Evolutionary conservation across 1,140 invertebrate genomes (phyloP).

Genomic region (Parapsyche elsis): DNA sequence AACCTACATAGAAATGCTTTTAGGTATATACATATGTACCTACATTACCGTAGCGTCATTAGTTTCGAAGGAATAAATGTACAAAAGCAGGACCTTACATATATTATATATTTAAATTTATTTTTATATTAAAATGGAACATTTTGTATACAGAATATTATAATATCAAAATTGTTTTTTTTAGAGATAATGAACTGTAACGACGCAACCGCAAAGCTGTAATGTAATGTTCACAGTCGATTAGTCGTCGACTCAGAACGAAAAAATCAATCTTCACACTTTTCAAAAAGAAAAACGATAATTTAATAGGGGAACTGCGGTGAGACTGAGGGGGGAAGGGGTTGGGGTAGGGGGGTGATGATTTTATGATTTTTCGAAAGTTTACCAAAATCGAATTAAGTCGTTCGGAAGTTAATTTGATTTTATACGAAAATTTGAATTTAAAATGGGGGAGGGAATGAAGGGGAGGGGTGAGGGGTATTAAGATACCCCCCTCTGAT

Average conservation of each 20-base stretch:
- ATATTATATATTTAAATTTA: no score
- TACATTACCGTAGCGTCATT: no score
- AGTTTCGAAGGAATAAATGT: background rate
- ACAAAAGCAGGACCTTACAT: no score
- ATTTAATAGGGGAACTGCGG: background rate
- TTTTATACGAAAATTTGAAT: slow-evolving; percentile 29
- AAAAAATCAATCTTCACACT: slow-evolving; percentile 5
- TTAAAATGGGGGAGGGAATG: background rate
- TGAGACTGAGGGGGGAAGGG: background rate
- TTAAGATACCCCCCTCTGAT: background rate
- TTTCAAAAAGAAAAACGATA: slow-evolving; percentile 3
- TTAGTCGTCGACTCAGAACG: background rate
- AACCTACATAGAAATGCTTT: no score
- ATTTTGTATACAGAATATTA: no score
- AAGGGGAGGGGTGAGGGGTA: background rate
- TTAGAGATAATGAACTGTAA: no score
- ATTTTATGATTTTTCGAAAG: slow-evolving; percentile 17
- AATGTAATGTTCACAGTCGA: no score
- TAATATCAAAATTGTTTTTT: no score
- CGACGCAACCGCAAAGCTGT: no score
- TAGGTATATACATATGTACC: no score
- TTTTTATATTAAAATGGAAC: no score
- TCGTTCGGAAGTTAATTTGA: slow-evolving; percentile 32
- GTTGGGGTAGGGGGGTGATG: background rate
- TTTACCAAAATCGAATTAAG: slow-evolving; percentile 30